Conservation (phyloP, 1,140 invertebrate species). For the Rhopalosiphum padi region DNA sequence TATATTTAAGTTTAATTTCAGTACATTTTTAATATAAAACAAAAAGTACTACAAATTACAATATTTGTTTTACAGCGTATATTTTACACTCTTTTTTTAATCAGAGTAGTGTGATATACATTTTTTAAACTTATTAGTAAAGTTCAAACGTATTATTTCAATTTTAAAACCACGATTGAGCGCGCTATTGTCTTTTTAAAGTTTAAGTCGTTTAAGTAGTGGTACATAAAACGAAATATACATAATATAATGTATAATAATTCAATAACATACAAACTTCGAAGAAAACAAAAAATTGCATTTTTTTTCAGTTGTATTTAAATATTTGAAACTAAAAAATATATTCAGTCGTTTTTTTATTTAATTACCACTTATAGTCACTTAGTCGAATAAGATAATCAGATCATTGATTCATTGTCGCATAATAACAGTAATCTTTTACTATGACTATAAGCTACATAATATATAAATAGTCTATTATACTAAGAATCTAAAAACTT, state of each 20-base stretch:
- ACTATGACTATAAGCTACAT: neutral
- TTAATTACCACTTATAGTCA: neutral
- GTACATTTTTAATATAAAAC: neutral
- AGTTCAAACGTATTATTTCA: neutral
- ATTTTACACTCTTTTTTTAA: neutral
- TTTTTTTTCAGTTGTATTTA: neutral
- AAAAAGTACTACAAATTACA: neutral
- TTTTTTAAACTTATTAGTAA: neutral
- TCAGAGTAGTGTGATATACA: neutral
- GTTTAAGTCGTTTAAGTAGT: neutral
- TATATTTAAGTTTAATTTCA: too few species aligned
- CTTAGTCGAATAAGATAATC: neutral
- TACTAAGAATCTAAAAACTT: neutral
- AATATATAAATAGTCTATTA: neutral
- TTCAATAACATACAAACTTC: neutral
- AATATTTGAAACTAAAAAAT: neutral
- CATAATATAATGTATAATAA: neutral
- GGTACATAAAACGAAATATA: neutral
- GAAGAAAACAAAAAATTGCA: neutral
- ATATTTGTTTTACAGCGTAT: neutral
- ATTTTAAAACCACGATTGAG: neutral
- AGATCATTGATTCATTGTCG: neutral
- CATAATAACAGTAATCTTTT: neutral
- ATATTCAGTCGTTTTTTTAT: neutral
- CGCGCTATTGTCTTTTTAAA: neutral